Evolutionary conservation across 2,888 invertebrate genomes (phyloP), one percentile per base, ranked within the genome.

Genomic region (Argyresthia goedartella): DNA sequence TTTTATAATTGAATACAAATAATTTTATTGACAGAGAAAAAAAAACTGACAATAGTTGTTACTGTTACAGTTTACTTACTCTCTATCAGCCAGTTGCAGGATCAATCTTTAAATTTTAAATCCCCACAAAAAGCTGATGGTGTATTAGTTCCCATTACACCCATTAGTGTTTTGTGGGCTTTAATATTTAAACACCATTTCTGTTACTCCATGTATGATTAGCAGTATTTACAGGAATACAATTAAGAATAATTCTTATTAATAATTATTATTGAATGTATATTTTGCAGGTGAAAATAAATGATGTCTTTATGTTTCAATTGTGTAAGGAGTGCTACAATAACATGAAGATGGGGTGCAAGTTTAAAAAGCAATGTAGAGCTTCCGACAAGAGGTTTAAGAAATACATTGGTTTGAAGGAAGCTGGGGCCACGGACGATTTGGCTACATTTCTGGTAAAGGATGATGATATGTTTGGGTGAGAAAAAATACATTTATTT

Each of bases 341-440:
- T 0, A 78, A 72, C 49, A 77, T 87, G 76, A 79, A 76, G 57
- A 55, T 66, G 13, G 71, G 81, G 8, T 82, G 81, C 58, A 77
- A 74, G 54, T 88, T 88, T 60, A 87, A 82, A 57, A 84, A 86
- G 57, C 71, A 71, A 56, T 87, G 87, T 57, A 66, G 81, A 34
- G 67, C 65, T 7, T 80, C 87, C 2, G 86, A 88, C 54, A 78
- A 73, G 54, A 75, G 67, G 50, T 70, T 79, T 36, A 76, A 67
- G 56, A 73, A 66, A 53, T 87, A 71, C 57, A 47, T 77, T 36
- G 63, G 66, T 6, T 50, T 71, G 8, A 82, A 76, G 57, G 74
- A 76, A 52, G 56, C 63, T 35, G 76, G 68, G 0, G 77, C 76
- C 8, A 59, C 52, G 25, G 16, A 66, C n/a, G 79, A 82, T 52